phyloP scores from a whole-genome alignment of 2,888 invertebrate species.

The Anthophora plumipes region DNA sequence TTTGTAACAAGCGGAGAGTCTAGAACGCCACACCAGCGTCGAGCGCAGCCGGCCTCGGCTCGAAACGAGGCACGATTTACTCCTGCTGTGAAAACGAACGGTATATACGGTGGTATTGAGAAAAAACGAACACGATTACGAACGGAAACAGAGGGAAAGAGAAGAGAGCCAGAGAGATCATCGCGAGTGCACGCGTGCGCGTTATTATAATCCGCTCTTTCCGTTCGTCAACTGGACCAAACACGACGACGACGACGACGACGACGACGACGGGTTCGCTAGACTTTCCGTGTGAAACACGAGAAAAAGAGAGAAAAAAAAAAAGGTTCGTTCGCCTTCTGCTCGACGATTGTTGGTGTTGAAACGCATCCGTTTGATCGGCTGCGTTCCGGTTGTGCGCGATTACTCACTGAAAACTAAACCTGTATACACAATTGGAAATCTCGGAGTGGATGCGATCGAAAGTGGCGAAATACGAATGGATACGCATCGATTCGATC shows the following conservation, averaged over 20 bases:
- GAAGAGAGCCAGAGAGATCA: conserved; percentile 13
- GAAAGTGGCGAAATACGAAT: conserved; percentile 28
- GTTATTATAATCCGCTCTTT: conserved; percentile 15
- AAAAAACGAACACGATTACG: background rate
- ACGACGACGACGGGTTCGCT: background rate
- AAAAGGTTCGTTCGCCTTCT: conserved; percentile 10
- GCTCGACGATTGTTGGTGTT: conserved; percentile 4
- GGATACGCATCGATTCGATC: conserved; percentile 36
- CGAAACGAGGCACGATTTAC: conserved; percentile 50
- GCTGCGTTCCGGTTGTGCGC: conserved; percentile 14
- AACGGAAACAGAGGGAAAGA: background rate
- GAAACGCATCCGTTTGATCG: conserved; percentile 10
- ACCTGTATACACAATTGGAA: background rate
- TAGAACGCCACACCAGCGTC: conserved; percentile 72
- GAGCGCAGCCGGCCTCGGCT: conserved; percentile 73
- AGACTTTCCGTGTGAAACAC: conserved; percentile 7
- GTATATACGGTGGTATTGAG: conserved; percentile 19
- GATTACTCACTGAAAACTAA: background rate
- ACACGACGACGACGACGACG: background rate
- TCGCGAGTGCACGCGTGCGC: conserved; percentile 45
- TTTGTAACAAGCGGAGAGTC: conserved; percentile 62
- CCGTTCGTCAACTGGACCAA: background rate
- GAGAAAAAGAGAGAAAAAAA: background rate
- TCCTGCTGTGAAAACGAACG: conserved; percentile 51
- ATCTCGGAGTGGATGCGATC: conserved; percentile 11